Percentiles rank a stretch among this genome's conserved stretches.
Conservation (phyloP, 2,113 vertebrate species). For the Telmatochromis bifrenatus region DNA sequence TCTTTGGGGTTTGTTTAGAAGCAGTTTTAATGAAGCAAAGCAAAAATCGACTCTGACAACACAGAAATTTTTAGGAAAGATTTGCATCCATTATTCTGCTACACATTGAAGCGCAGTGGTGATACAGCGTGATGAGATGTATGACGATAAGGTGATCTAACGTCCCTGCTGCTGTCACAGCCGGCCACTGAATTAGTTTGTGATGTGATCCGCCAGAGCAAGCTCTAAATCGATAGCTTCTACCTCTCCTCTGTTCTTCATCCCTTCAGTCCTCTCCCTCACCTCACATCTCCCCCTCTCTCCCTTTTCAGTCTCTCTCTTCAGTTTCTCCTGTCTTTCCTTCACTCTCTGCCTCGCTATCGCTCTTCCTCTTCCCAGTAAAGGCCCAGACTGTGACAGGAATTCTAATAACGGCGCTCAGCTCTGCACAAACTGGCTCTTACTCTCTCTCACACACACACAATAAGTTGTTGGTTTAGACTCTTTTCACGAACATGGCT, state of each 20-base stretch:
- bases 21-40: neutral
- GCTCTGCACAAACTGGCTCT: conserved; percentile 19
- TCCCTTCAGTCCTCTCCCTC: neutral
- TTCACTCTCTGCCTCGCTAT: neutral
- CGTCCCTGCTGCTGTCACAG: neutral
- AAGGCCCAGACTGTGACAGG: conserved; percentile 62
- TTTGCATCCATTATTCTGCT: neutral
- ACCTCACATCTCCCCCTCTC: neutral
- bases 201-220: conserved; percentile 45
- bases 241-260: neutral
- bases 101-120: neutral
- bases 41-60: neutral
- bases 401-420: conserved; percentile 54
- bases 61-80: neutral
- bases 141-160: neutral
- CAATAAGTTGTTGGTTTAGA: neutral
- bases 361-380: conserved; percentile 29
- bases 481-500: neutral
- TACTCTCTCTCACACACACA: neutral
- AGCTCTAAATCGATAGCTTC: conserved; percentile 56
- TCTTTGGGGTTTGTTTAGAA: neutral
- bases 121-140: neutral
- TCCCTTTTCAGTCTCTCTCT: neutral
- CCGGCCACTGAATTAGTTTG: conserved; percentile 20
- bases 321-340: neutral